Evolutionary conservation across 2,113 vertebrate genomes (phyloP).

Genomic region (Phoenicopterus ruber): DNA sequence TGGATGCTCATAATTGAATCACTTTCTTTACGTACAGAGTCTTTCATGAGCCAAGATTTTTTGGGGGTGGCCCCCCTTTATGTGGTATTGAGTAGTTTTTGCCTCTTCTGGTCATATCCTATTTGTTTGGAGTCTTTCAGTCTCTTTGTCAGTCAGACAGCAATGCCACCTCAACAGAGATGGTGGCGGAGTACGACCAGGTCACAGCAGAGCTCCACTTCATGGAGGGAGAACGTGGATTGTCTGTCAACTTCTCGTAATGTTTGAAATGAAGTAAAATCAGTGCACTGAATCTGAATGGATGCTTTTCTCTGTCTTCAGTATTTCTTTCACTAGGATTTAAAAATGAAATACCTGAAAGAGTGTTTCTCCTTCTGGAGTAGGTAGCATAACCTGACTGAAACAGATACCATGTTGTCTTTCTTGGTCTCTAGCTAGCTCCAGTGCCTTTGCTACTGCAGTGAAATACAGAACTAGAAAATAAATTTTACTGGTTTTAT

Average conservation of each 20-base stretch:
- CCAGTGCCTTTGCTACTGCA: neutral
- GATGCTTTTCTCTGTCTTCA: neutral
- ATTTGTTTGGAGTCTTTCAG: neutral
- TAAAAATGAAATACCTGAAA: neutral
- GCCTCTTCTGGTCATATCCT: neutral
- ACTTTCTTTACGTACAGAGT: neutral
- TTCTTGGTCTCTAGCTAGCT: neutral
- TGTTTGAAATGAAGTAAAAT: neutral
- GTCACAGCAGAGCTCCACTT: neutral
- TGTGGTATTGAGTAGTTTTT: neutral
- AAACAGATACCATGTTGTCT: neutral
- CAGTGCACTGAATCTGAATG: neutral
- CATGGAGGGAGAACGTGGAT: neutral
- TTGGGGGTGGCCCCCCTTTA: neutral
- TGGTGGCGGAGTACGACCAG: neutral
- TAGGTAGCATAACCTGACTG: neutral
- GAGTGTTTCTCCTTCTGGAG: neutral
- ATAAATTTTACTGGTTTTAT: neutral
- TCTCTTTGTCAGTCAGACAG: neutral
- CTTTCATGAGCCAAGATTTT: neutral
- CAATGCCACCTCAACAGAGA: neutral
- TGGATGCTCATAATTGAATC: neutral
- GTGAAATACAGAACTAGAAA: neutral
- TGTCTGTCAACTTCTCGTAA: neutral
- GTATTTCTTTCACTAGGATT: neutral